A percentile compares a stretch with the other conserved stretches of the same genome.
These are phyloP conservation scores for Cuculus canorus DNA, from an alignment of 2,797 vertebrate species.

Conservation along the genomic window DNA sequence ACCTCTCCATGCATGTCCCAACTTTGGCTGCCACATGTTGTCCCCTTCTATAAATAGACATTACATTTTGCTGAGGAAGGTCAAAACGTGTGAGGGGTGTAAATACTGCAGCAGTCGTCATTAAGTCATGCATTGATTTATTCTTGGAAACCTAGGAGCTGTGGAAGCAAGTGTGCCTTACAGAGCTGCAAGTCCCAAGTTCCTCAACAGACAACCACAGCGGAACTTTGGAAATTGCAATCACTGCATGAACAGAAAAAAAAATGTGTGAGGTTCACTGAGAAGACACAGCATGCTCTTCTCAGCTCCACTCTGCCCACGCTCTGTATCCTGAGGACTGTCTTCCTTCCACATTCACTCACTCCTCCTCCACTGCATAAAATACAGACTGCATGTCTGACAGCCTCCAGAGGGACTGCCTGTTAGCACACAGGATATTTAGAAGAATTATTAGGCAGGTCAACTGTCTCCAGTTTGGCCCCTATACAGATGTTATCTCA, in stretches of 20 bases:
- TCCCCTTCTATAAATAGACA: constrained; percentile 43
- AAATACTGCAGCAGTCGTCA: constrained; percentile 51
- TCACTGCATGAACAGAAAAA: not conserved
- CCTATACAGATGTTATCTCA: not conserved
- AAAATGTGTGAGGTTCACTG: not conserved
- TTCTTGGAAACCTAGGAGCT: constrained; percentile 50
- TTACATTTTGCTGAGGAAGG: constrained; percentile 60
- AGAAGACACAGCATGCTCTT: rapidly evolving
- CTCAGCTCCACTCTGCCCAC: not conserved
- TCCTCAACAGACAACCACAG: not conserved
- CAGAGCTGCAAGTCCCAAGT: not conserved
- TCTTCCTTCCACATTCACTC: not conserved
- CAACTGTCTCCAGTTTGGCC: constrained; percentile 7
- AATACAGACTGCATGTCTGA: not conserved
- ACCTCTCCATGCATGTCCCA: not conserved
- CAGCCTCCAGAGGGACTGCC: not conserved
- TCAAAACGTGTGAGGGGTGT: constrained; percentile 39
- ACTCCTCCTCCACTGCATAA: not conserved
- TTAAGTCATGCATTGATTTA: constrained; percentile 60
- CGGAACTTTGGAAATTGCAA: not conserved
- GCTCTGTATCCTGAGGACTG: not conserved
- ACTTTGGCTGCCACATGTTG: not conserved
- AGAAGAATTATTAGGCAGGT: not conserved
- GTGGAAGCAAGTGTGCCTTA: not conserved
- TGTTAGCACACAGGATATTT: not conserved